Conservation (phyloP, 2,888 invertebrate genomes). For the Eilema caniola region DNA sequence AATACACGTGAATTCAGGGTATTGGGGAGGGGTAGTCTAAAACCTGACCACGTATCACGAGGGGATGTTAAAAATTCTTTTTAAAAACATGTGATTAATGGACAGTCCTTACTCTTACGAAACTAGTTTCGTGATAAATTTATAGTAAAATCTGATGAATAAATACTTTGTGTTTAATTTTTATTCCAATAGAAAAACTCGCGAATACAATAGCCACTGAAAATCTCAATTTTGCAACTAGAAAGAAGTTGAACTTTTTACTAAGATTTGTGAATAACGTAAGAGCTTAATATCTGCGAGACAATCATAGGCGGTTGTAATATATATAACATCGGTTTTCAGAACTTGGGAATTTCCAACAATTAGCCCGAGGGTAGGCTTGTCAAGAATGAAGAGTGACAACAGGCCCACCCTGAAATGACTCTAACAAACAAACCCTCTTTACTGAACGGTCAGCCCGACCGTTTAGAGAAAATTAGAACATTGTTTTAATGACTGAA, state of each 20-base stretch:
- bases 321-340: conserved; percentile 35
- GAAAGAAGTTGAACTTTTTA: neutral
- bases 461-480: conserved; percentile 18
- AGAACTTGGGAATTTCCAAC: conserved; percentile 41
- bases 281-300: conserved; percentile 13
- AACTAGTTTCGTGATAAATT: too few relatives aligned
- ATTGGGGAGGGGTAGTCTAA: too few relatives aligned
- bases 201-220: too few relatives aligned
- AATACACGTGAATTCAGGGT: too few relatives aligned
- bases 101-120: too few relatives aligned
- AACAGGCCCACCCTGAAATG: conserved; percentile 49
- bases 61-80: too few relatives aligned
- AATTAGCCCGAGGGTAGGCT: conserved; percentile 61
- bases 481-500: conserved; percentile 18
- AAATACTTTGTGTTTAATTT: too few relatives aligned
- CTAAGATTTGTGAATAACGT: conserved; percentile 1
- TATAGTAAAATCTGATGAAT: too few relatives aligned
- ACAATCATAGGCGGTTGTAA: conserved; percentile 19
- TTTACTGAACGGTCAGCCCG: conserved; percentile 36
- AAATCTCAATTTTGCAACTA: too few relatives aligned
- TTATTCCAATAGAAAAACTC: too few relatives aligned
- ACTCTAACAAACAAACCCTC: conserved; percentile 68
- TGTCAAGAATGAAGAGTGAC: conserved; percentile 66
- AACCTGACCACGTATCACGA: too few relatives aligned
- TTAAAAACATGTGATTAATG: too few relatives aligned